Percentiles rank a stretch among this genome's conserved stretches.
Conservation (phyloP, 2,113 vertebrate genomes). For the Pongo abelii region DNA sequence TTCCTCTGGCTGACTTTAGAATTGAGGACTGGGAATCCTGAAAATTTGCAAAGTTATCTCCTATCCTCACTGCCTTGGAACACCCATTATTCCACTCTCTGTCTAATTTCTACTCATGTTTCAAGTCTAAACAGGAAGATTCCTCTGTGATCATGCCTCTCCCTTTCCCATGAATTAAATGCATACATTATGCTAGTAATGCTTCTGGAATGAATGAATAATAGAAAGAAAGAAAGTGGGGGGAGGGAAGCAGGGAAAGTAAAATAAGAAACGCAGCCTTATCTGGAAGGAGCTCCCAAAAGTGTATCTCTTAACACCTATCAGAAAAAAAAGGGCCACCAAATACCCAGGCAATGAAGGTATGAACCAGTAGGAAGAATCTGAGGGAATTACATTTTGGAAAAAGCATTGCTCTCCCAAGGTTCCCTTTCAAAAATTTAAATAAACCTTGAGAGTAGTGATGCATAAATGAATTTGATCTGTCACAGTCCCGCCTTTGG, state of each 20-base stretch:
- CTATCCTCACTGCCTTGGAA: not conserved
- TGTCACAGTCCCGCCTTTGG: not conserved
- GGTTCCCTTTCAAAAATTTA: not conserved
- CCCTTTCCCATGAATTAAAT: too few relatives aligned
- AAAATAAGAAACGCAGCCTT: not conserved
- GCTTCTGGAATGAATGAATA: too few relatives aligned
- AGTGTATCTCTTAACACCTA: not conserved
- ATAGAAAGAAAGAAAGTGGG: rapidly evolving
- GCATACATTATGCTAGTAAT: too few relatives aligned
- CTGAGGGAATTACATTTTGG: not conserved
- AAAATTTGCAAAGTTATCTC: not conserved
- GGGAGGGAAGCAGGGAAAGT: rapidly evolving
- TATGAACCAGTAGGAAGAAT: not conserved
- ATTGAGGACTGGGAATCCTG: not conserved
- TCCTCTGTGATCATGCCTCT: not conserved
- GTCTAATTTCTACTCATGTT: not conserved
- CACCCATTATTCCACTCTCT: not conserved
- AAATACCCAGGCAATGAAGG: not conserved
- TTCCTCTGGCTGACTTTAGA: not conserved
- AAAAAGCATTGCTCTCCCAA: not conserved
- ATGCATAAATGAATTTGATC: not conserved
- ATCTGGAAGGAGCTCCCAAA: not conserved
- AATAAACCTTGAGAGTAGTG: not conserved
- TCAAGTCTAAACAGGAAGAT: not conserved
- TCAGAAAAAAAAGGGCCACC: not conserved